A percentile compares a stretch with the other conserved stretches of the same genome.
phyloP scores from a whole-genome alignment of 2,888 invertebrate species.

The Sialis lutaria region DNA sequence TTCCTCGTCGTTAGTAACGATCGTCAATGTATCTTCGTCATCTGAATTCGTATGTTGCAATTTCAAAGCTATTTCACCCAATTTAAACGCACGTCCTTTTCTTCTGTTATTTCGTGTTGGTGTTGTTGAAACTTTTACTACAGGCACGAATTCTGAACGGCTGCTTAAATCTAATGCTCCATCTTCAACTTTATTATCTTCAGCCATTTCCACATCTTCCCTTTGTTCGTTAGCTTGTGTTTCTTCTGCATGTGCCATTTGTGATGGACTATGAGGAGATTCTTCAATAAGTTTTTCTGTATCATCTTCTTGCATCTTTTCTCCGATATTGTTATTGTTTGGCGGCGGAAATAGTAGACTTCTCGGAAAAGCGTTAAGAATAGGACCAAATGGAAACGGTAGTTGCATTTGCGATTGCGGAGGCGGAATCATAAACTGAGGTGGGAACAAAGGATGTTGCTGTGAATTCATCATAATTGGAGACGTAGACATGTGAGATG shows the following conservation, averaged over 20 bases:
- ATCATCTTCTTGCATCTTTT: not conserved
- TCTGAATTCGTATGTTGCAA: conserved; percentile 19
- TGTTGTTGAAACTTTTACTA: conserved; percentile 23
- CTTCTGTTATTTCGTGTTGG: conserved; percentile 41
- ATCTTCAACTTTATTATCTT: conserved; percentile 17
- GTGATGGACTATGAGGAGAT: not conserved
- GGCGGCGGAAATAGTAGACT: not conserved
- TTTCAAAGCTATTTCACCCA: conserved; percentile 30
- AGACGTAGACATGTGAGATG: conserved; percentile 2
- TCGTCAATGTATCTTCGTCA: conserved; percentile 16
- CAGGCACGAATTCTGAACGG: conserved; percentile 17
- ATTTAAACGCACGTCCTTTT: conserved; percentile 72
- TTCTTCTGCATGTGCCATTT: not conserved
- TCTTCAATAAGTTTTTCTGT: not conserved
- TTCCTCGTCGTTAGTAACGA: conserved; percentile 1
- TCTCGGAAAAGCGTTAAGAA: not conserved
- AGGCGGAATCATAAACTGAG: conserved; percentile 11
- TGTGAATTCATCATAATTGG: not conserved
- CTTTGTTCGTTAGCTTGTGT: conserved; percentile 3
- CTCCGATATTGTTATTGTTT: not conserved
- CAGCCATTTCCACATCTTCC: conserved; percentile 7
- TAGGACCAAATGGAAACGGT: conserved; percentile 12
- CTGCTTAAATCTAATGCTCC: conserved; percentile 41
- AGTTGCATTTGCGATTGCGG: conserved; percentile 11
- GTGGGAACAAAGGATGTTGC: conserved; percentile 3